Conservation (phyloP, 2,797 vertebrate species). For the Hoplostethus mediterraneus region DNA sequence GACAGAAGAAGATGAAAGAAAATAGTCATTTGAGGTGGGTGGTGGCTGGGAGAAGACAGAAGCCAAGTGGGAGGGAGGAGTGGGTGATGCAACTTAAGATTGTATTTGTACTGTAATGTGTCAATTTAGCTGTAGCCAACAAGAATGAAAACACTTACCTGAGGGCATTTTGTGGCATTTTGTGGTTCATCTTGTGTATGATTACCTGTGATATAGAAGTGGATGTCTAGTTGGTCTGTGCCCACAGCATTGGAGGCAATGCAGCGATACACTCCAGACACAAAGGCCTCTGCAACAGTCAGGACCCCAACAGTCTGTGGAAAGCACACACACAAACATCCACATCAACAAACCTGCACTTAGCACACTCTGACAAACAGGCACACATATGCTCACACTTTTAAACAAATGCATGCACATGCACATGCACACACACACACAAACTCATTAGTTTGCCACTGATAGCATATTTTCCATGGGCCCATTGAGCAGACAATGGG, state of each 20-base stretch:
- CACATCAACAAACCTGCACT: constrained; percentile 44
- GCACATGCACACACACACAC: constrained; percentile 31
- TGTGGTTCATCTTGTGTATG: constrained; percentile 20
- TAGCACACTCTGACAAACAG: constrained; percentile 32
- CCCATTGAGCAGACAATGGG: constrained; percentile 51
- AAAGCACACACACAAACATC: constrained; percentile 65
- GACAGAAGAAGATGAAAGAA: neutral
- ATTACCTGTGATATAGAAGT: constrained; percentile 95
- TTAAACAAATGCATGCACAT: constrained; percentile 18
- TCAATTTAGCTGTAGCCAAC: neutral
- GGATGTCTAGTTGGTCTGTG: constrained; percentile 86
- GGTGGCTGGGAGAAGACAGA: neutral
- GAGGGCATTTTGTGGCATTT: neutral
- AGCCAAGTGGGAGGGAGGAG: neutral
- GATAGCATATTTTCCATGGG: constrained; percentile 56
- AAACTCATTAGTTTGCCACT: constrained; percentile 55
- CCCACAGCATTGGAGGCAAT: constrained; percentile 91
- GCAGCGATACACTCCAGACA: constrained; percentile 94
- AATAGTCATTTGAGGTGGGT: neutral
- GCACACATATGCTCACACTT: constrained; percentile 6
- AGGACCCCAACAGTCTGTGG: constrained; percentile 91
- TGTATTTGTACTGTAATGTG: neutral
- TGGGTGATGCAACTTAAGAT: neutral
- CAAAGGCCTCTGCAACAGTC: constrained; percentile 88
- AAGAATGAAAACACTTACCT: neutral